phyloP scores from a whole-genome alignment of 2,888 invertebrate species.

The Parnassius apollo region DNA sequence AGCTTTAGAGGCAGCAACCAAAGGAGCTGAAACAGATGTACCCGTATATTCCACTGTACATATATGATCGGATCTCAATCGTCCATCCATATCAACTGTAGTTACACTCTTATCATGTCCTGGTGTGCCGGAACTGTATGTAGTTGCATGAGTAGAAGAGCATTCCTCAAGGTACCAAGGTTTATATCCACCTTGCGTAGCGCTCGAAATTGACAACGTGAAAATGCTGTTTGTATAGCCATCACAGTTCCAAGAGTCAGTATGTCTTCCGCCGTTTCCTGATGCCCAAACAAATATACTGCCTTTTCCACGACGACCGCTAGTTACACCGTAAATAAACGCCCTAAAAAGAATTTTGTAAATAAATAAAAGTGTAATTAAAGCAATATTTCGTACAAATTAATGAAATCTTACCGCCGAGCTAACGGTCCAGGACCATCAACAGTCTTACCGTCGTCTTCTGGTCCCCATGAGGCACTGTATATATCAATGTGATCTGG shows the following conservation, averaged over 20 bases:
- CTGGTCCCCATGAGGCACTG: slow-evolving; percentile 98
- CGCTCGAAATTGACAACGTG: slow-evolving; percentile 98
- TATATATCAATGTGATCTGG: slow-evolving; percentile 98
- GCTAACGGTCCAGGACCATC: slow-evolving; percentile 97
- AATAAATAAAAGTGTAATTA: neutral
- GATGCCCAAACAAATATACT: slow-evolving; percentile 99
- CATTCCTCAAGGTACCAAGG: slow-evolving; percentile 99
- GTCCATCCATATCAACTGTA: slow-evolving; percentile 95
- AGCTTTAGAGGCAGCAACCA: too few species aligned
- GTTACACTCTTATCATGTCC: slow-evolving; percentile 95
- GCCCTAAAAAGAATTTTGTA: slow-evolving; percentile 79
- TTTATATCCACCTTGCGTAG: slow-evolving; percentile 97
- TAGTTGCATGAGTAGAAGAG: slow-evolving; percentile 97
- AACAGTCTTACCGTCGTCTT: slow-evolving; percentile 98
- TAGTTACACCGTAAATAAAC: slow-evolving; percentile 95
- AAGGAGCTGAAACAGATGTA: slow-evolving; percentile 95
- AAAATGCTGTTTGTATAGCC: slow-evolving; percentile 99
- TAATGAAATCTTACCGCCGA: slow-evolving; percentile 65
- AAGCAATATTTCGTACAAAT: neutral
- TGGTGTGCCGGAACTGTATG: slow-evolving; percentile 98
- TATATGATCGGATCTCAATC: slow-evolving; percentile 91
- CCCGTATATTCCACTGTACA: slow-evolving; percentile 96
- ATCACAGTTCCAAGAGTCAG: slow-evolving; percentile 99
- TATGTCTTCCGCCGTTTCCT: slow-evolving; percentile 96
- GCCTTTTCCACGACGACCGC: slow-evolving; percentile 95